phyloP scores from a whole-genome alignment of 1,140 invertebrate genomes.

The Drosophila tropicalis region DNA sequence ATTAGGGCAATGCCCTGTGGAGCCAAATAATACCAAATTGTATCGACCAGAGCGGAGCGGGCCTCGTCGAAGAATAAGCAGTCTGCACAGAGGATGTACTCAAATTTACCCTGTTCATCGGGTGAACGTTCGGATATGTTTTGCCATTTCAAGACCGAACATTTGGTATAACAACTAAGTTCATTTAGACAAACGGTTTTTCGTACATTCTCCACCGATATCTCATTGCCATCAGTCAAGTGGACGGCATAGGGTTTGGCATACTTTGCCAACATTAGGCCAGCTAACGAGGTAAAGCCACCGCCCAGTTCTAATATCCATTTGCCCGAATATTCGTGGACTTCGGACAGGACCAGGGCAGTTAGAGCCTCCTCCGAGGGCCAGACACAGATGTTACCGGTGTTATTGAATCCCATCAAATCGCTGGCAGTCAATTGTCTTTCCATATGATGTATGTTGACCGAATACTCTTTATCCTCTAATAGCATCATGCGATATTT shows the following conservation, averaged over 20 bases:
- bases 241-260: slow-evolving; percentile 85
- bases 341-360: slow-evolving; percentile 89
- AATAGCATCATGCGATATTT: slow-evolving; percentile 84
- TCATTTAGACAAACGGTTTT: slow-evolving; percentile 87
- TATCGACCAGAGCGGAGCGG: slow-evolving; percentile 88
- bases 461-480: slow-evolving; percentile 81
- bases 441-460: slow-evolving; percentile 86
- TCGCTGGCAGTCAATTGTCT: slow-evolving; percentile 87
- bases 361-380: slow-evolving; percentile 94
- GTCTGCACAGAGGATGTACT: slow-evolving; percentile 90
- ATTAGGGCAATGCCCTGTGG: slow-evolving; percentile 88
- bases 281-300: slow-evolving; percentile 93
- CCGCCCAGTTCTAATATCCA: slow-evolving; percentile 91
- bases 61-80: slow-evolving; percentile 94
- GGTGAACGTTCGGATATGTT: slow-evolving; percentile 51
- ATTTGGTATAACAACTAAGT: slow-evolving; percentile 83
- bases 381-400: slow-evolving; percentile 96
- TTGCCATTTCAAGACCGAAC: slow-evolving; percentile 85
- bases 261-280: slow-evolving; percentile 89
- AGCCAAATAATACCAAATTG: slow-evolving; percentile 88
- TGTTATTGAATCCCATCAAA: slow-evolving; percentile 94
- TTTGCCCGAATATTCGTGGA: slow-evolving; percentile 87
- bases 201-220: slow-evolving; percentile 90
- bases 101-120: slow-evolving; percentile 84
- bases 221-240: slow-evolving; percentile 91